phyloP scores from a whole-genome alignment of 2,888 invertebrate species.

The Neoaliturus tenellus region DNA sequence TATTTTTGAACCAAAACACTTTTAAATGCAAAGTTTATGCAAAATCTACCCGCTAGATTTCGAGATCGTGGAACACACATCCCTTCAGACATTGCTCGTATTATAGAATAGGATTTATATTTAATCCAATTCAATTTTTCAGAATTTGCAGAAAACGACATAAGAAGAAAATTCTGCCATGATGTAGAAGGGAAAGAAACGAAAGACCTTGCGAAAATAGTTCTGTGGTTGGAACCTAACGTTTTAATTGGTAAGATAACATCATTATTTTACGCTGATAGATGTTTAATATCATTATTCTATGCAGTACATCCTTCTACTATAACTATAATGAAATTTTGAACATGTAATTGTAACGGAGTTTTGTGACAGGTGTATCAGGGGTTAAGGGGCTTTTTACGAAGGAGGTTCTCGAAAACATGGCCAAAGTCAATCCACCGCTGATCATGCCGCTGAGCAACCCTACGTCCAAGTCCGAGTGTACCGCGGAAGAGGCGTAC shows the following conservation, averaged over 20 bases:
- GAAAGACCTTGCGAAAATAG: slow-evolving; percentile 86
- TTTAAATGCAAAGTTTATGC: too few relatives aligned
- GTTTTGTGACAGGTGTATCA: slow-evolving; percentile 85
- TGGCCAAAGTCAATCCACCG: slow-evolving; percentile 90
- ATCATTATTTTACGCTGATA: too few relatives aligned
- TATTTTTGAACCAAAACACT: too few relatives aligned
- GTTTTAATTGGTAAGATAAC: slow-evolving; percentile 85
- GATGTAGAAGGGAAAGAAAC: slow-evolving; percentile 82
- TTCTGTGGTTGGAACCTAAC: slow-evolving; percentile 87
- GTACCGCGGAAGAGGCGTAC: slow-evolving; percentile 97
- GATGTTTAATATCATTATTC: too few relatives aligned
- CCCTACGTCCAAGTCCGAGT: slow-evolving; percentile 98
- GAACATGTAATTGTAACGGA: not conserved
- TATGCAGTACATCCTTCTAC: too few relatives aligned
- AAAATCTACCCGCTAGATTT: too few relatives aligned
- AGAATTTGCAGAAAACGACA: not conserved
- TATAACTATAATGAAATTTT: not conserved
- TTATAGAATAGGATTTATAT: too few relatives aligned
- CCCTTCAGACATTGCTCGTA: too few relatives aligned
- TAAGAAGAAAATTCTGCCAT: not conserved
- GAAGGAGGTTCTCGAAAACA: slow-evolving; percentile 86
- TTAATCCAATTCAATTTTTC: slow-evolving; percentile 2
- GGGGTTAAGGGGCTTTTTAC: slow-evolving; percentile 96
- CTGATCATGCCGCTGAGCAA: slow-evolving; percentile 98
- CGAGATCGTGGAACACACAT: too few relatives aligned